Evolutionary conservation across 2,113 vertebrate species (phyloP).

Genomic region (Physeter macrocephalus): DNA sequence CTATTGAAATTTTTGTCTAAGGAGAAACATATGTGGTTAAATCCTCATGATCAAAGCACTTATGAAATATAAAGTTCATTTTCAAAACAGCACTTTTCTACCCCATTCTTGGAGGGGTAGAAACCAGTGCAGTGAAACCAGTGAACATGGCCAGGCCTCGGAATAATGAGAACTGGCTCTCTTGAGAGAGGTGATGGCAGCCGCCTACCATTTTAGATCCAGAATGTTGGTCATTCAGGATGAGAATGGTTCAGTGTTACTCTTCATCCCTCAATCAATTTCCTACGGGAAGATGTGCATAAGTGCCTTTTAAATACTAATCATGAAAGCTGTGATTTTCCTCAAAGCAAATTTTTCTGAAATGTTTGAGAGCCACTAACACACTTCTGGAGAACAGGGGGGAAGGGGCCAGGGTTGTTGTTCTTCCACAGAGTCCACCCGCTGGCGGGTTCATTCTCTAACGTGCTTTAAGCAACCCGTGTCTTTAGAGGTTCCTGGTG

Average conservation of each 20-base stretch:
- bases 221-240: neutral
- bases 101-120: constrained; percentile 62
- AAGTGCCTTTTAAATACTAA: neutral
- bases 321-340: neutral
- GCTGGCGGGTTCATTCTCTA: too few species aligned
- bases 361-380: neutral
- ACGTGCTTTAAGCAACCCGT: neutral
- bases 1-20: neutral
- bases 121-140: rapidly evolving
- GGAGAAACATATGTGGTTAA: neutral
- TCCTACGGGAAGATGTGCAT: neutral
- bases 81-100: neutral
- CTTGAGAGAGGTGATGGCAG: rapidly evolving
- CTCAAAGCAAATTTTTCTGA: neutral
- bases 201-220: neutral
- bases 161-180: neutral
- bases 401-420: rapidly evolving
- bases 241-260: neutral
- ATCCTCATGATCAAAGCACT: neutral
- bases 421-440: too few species aligned
- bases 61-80: neutral
- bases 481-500: neutral
- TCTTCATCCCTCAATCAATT: neutral
- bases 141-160: rapidly evolving
- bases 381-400: neutral